Percentiles rank a stretch among this genome's conserved stretches.
phyloP scores from a whole-genome alignment of 2,113 vertebrate genomes.

The Pomatostomus ruficeps region DNA sequence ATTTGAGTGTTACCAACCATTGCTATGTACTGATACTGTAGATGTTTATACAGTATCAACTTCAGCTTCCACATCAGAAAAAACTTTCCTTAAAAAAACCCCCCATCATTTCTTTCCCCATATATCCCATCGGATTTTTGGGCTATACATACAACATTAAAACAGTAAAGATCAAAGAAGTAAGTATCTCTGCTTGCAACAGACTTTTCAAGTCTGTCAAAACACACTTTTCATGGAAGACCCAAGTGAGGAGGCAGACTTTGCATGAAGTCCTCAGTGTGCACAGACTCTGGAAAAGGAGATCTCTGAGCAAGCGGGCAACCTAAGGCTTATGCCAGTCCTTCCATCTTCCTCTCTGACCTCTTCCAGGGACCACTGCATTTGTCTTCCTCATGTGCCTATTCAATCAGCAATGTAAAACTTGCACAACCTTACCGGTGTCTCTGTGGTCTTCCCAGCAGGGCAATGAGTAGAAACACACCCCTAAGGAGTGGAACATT shows the following conservation, averaged over 20 bases:
- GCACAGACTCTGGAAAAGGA: neutral
- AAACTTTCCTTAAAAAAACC: neutral
- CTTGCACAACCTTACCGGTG: rapidly evolving
- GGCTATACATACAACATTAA: neutral
- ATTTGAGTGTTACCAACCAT: neutral
- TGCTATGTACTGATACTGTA: neutral
- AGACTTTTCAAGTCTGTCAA: neutral
- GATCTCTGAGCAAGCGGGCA: rapidly evolving
- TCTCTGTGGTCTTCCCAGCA: neutral
- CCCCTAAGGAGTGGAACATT: neutral
- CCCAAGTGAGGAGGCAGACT: neutral
- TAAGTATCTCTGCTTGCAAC: neutral
- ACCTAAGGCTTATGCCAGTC: neutral
- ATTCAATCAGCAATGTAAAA: neutral
- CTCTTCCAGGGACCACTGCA: neutral
- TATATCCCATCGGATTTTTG: neutral
- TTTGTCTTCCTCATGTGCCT: neutral
- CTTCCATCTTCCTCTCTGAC: neutral
- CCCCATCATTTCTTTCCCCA: neutral
- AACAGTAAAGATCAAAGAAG: neutral
- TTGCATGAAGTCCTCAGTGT: neutral
- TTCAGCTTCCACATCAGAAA: neutral
- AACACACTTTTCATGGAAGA: neutral
- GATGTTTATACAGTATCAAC: rapidly evolving
- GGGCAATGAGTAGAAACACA: neutral